Percentiles rank a stretch among this genome's conserved stretches.
Conservation (phyloP, 2,113 vertebrate genomes). For the Hemiscyllium ocellatum region DNA sequence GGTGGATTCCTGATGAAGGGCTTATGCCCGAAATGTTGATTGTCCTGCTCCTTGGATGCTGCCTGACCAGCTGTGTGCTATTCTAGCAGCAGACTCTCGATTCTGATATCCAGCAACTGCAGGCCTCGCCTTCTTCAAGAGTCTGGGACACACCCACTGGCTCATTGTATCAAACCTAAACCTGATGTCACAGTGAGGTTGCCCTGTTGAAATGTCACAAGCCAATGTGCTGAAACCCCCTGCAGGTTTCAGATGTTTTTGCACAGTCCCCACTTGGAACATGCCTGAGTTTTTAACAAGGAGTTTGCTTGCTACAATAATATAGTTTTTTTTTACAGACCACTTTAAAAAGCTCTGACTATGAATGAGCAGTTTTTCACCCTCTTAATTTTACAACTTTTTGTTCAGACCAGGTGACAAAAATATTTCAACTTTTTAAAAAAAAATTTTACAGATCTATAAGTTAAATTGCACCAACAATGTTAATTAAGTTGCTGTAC, state of each 20-base stretch:
- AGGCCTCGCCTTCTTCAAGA: too few species aligned
- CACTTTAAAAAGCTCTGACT: not conserved
- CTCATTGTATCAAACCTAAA: not conserved
- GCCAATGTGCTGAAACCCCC: not conserved
- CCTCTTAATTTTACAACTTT: constrained; percentile 5
- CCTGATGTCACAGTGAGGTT: too few species aligned
- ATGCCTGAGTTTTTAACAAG: not conserved
- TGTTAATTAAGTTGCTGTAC: constrained; percentile 1
- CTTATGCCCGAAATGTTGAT: too few species aligned
- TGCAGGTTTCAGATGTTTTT: not conserved
- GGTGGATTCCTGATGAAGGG: too few species aligned
- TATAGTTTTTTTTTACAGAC: not conserved
- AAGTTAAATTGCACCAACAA: constrained; percentile 30
- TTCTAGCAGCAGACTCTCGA: too few species aligned
- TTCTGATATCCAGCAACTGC: too few species aligned
- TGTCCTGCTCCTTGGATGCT: too few species aligned
- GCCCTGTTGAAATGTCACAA: not conserved
- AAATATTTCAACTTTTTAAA: constrained; percentile 23
- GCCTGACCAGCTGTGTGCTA: too few species aligned
- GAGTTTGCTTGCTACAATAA: not conserved
- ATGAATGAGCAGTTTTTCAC: not conserved
- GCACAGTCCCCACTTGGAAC: not conserved
- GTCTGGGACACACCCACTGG: not conserved
- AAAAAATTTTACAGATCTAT: constrained; percentile 29
- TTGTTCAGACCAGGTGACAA: not conserved